These are phyloP conservation scores for Parazoanthus swiftii DNA, from an alignment of 92 coral and sea anemone genomes.

Conservation along the genomic window DNA sequence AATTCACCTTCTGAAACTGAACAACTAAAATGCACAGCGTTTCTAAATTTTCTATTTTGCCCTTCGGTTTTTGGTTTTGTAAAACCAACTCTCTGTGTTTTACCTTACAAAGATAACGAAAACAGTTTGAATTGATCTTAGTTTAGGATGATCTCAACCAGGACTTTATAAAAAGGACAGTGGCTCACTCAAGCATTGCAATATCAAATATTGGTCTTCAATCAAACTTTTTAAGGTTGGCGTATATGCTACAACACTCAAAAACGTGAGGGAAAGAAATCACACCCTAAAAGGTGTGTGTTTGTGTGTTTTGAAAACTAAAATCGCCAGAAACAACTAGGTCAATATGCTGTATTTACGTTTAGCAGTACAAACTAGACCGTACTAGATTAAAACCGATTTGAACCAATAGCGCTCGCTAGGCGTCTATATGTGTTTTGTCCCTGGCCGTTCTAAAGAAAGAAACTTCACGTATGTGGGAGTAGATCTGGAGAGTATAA, in stretches of 20 bases:
- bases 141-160: not conserved
- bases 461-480: no score
- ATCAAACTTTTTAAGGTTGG: no score
- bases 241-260: not conserved
- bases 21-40: not conserved
- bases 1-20: no score
- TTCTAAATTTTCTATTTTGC: no score
- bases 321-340: not conserved
- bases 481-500: no score
- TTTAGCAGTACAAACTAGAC: not conserved
- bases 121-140: not conserved
- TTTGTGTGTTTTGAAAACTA: not conserved
- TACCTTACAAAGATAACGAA: not conserved
- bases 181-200: not conserved
- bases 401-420: no score
- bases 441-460: not conserved
- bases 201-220: no score
- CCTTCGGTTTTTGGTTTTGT: not conserved
- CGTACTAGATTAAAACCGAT: not conserved
- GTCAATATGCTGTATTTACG: not conserved
- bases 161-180: not conserved
- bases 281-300: not conserved
- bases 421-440: not conserved
- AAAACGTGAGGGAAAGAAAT: not conserved
- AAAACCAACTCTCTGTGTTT: not conserved